Conservation (phyloP, 2,888 invertebrate species). For the Oegoconia quadripuncta region DNA sequence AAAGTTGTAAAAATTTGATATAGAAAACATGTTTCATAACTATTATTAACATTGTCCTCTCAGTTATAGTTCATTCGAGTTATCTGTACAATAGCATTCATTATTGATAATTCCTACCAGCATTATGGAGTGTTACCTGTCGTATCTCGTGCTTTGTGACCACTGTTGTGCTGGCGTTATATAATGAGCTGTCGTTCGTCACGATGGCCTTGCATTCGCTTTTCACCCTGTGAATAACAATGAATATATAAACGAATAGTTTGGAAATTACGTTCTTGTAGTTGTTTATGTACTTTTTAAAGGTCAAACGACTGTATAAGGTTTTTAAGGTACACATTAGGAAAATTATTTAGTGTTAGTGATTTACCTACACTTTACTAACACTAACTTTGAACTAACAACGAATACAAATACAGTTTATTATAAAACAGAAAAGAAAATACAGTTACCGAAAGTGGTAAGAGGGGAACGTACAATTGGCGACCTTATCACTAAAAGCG, state of each 20-base stretch:
- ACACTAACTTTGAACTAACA: not conserved
- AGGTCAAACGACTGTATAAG: too few relatives aligned
- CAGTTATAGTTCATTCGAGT: too few relatives aligned
- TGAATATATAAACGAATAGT: too few relatives aligned
- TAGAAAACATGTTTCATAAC: too few relatives aligned
- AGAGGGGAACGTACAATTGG: too few relatives aligned
- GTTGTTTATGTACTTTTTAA: not conserved
- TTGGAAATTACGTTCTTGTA: slow-evolving; percentile 1
- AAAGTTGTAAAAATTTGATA: too few relatives aligned
- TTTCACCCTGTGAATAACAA: slow-evolving; percentile 60
- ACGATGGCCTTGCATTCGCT: slow-evolving; percentile 70
- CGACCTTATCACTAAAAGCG: too few relatives aligned
- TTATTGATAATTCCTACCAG: not conserved
- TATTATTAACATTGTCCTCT: too few relatives aligned
- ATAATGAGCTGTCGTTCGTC: slow-evolving; percentile 53
- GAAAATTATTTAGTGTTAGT: too few relatives aligned
- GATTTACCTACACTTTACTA: not conserved
- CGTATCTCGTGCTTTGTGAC: slow-evolving; percentile 46
- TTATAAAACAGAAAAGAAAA: not conserved
- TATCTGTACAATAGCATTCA: not conserved
- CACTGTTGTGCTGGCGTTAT: slow-evolving; percentile 43
- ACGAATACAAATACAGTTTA: not conserved
- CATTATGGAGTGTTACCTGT: slow-evolving; percentile 45
- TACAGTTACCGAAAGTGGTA: too few relatives aligned
- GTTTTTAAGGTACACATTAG: too few relatives aligned